Percentiles rank a stretch among this genome's conserved stretches.
These are phyloP conservation scores for Eristalinus aeneus DNA, from an alignment of 2,888 invertebrate species.

Conservation along the genomic window DNA sequence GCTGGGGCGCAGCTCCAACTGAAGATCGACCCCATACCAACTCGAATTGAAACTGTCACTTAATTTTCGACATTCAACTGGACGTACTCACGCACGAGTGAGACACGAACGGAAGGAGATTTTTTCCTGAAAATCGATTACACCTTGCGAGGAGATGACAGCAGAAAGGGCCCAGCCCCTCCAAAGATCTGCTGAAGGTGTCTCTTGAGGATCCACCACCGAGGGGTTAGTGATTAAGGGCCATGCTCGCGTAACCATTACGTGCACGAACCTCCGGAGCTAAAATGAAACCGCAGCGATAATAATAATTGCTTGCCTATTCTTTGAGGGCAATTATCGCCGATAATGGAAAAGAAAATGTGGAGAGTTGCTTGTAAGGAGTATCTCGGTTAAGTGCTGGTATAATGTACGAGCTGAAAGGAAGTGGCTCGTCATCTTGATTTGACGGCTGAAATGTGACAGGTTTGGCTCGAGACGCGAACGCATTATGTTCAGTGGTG, in stretches of 20 bases:
- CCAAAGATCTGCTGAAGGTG: constrained; percentile 7
- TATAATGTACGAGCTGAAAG: constrained; percentile 47
- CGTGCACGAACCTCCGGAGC: constrained; percentile 49
- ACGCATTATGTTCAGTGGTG: not conserved
- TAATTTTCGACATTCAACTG: constrained; percentile 42
- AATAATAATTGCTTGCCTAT: constrained; percentile 45
- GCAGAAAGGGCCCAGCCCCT: not conserved
- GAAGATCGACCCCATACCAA: not conserved
- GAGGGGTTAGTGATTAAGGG: not conserved
- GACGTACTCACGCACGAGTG: not conserved
- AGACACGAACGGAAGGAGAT: constrained; percentile 45
- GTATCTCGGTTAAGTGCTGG: constrained; percentile 1
- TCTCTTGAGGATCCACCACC: not conserved
- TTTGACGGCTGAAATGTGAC: constrained; percentile 53
- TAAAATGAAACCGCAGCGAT: constrained; percentile 4
- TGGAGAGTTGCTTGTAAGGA: constrained; percentile 10
- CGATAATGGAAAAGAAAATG: constrained; percentile 38
- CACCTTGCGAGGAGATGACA: constrained; percentile 45
- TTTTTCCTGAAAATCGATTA: constrained; percentile 59
- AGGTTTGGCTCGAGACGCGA: not conserved
- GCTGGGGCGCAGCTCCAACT: not conserved
- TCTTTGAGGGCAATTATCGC: constrained; percentile 57
- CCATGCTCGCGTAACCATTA: constrained; percentile 49
- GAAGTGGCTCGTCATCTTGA: constrained; percentile 56
- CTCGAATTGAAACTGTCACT: constrained; percentile 34